These are phyloP conservation scores for Megathymus violae DNA, from an alignment of 1,140 invertebrate genomes.

Conservation along the genomic window DNA sequence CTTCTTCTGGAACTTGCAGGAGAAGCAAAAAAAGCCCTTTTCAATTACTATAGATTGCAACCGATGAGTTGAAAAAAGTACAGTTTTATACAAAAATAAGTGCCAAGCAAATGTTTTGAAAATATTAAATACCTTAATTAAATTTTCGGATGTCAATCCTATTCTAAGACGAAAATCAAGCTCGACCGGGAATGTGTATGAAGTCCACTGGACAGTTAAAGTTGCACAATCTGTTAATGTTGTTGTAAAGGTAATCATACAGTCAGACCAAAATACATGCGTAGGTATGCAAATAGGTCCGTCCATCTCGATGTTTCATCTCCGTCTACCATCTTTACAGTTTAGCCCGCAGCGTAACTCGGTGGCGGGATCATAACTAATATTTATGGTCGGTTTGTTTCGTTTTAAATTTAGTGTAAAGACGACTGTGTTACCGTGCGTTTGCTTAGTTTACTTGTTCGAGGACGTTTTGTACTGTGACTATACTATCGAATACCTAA, in stretches of 20 bases:
- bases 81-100: too few relatives aligned
- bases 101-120: too few relatives aligned
- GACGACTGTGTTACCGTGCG: constrained; percentile 31
- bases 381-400: constrained; percentile 63
- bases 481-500: background rate
- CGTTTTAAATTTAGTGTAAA: constrained; percentile 66
- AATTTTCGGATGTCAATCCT: background rate
- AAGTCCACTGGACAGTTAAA: background rate
- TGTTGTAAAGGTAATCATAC: too few relatives aligned
- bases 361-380: constrained; percentile 64
- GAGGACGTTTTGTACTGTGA: background rate
- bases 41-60: too few relatives aligned
- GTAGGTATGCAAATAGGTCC: constrained; percentile 15
- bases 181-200: background rate
- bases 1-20: too few relatives aligned
- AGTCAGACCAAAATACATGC: constrained; percentile 12
- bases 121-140: too few relatives aligned
- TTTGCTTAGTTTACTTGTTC: constrained; percentile 11
- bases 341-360: constrained; percentile 61
- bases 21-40: too few relatives aligned
- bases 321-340: constrained; percentile 35
- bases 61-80: too few relatives aligned
- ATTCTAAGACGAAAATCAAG: background rate
- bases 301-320: constrained; percentile 30
- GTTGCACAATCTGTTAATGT: too few relatives aligned